Conservation (phyloP, 2,797 vertebrate genomes). For the Schizopygopsis pylzovi region DNA sequence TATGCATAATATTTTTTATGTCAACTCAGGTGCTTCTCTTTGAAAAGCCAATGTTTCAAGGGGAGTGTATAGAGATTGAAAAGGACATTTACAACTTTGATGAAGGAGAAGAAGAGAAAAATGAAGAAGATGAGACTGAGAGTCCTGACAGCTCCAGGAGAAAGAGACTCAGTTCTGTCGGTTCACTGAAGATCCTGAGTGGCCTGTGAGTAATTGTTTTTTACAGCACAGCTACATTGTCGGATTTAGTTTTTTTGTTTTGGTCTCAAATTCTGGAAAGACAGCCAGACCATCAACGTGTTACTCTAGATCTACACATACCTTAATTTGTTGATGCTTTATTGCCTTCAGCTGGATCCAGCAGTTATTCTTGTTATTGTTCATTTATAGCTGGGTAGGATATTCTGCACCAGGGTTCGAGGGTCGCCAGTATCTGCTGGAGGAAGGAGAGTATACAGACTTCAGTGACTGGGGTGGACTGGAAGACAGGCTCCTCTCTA, state of each 20-base stretch:
- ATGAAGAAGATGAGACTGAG: slow-evolving; percentile 17
- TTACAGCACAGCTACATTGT: background rate
- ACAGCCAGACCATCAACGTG: background rate
- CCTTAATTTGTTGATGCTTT: background rate
- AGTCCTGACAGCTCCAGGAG: slow-evolving; percentile 46
- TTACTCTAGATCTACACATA: background rate
- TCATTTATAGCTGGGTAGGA: slow-evolving; percentile 87
- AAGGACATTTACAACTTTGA: slow-evolving; percentile 76
- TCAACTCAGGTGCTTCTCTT: slow-evolving; percentile 83
- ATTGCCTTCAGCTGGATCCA: background rate
- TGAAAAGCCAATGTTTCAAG: slow-evolving; percentile 91
- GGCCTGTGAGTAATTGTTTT: slow-evolving; percentile 88
- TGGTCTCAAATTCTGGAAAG: background rate
- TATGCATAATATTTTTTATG: background rate
- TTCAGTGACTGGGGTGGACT: slow-evolving; percentile 90
- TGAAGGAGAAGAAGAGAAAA: slow-evolving; percentile 55
- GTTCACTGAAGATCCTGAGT: slow-evolving; percentile 89
- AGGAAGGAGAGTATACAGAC: slow-evolving; percentile 90
- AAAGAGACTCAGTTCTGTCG: slow-evolving; percentile 74
- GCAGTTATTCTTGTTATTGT: slow-evolving; percentile 28
- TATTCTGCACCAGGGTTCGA: slow-evolving; percentile 87
- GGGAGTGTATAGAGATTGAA: slow-evolving; percentile 82
- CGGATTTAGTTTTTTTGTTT: slow-evolving; percentile 3
- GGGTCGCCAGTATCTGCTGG: slow-evolving; percentile 94
- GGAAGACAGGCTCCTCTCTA: slow-evolving; percentile 80